These are phyloP conservation scores for Calidris pugnax DNA, from an alignment of 2,113 vertebrate genomes.

Conservation along the genomic window DNA sequence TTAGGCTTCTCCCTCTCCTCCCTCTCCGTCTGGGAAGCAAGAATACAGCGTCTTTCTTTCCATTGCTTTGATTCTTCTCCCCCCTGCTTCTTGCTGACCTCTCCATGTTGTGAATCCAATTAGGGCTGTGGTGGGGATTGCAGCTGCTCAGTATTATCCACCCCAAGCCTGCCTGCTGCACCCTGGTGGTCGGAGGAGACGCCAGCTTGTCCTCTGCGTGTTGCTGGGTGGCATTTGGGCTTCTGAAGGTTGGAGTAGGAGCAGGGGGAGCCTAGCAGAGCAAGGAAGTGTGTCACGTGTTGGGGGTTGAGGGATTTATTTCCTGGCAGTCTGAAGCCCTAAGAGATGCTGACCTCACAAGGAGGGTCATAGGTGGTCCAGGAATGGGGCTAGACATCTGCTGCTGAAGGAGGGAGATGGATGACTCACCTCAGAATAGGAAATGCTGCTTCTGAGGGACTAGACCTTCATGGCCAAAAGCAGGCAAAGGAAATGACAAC, in stretches of 20 bases:
- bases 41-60: constrained; percentile 59
- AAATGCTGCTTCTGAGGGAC: background rate
- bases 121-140: constrained; percentile 43
- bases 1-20: constrained; percentile 51
- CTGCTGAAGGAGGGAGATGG: background rate
- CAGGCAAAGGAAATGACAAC: background rate
- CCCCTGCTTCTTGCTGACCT: constrained; percentile 67
- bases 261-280: background rate
- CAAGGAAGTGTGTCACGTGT: background rate
- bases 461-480: background rate
- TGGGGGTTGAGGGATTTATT: background rate
- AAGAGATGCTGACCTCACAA: background rate
- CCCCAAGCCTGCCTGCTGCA: constrained; percentile 26
- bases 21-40: constrained; percentile 62
- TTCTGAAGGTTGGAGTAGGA: constrained; percentile 5
- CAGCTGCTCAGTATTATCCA: constrained; percentile 32
- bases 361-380: background rate
- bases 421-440: background rate
- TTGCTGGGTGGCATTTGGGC: background rate
- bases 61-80: constrained; percentile 66
- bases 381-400: background rate
- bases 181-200: background rate
- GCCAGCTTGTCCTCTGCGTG: background rate
- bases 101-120: constrained; percentile 70
- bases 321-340: rapidly evolving